phyloP scores from a whole-genome alignment of 1,140 invertebrate species.

The Cherax destructor region DNA sequence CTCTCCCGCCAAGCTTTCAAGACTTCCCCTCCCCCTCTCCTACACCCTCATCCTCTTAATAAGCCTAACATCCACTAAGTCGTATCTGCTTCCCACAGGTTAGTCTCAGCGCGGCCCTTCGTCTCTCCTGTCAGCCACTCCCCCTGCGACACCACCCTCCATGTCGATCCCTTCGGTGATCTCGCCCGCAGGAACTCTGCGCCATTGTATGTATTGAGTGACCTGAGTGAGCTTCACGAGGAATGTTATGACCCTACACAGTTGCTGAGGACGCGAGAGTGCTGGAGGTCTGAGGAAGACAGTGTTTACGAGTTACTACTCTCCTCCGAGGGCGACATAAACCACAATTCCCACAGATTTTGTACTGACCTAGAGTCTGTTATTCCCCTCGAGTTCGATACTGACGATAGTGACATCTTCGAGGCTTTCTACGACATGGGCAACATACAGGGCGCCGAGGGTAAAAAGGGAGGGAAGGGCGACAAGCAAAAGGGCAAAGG shows the following conservation, averaged over 20 bases:
- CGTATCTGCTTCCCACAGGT: slow-evolving; percentile 11
- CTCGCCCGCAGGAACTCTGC: slow-evolving; percentile 42
- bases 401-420: slow-evolving; percentile 54
- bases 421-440: slow-evolving; percentile 43
- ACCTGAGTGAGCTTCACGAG: slow-evolving; percentile 17
- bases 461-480: slow-evolving; percentile 42
- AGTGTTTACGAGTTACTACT: neutral
- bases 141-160: neutral
- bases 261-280: slow-evolving; percentile 12
- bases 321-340: slow-evolving; percentile 21
- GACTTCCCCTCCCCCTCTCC: neutral
- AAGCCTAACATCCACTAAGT: neutral
- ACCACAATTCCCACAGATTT: neutral
- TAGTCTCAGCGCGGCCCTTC: slow-evolving; percentile 45
- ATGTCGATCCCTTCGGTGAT: neutral
- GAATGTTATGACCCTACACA: neutral
- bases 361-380: neutral
- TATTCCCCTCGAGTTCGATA: neutral
- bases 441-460: slow-evolving; percentile 61
- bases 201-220: slow-evolving; percentile 24
- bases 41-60: too few species aligned
- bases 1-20: too few species aligned
- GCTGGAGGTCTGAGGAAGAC: slow-evolving; percentile 4
- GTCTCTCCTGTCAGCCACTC: neutral
- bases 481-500: slow-evolving; percentile 51